These are phyloP conservation scores for Leptarthrus brevirostris DNA, from an alignment of 2,888 invertebrate species.

Conservation along the genomic window DNA sequence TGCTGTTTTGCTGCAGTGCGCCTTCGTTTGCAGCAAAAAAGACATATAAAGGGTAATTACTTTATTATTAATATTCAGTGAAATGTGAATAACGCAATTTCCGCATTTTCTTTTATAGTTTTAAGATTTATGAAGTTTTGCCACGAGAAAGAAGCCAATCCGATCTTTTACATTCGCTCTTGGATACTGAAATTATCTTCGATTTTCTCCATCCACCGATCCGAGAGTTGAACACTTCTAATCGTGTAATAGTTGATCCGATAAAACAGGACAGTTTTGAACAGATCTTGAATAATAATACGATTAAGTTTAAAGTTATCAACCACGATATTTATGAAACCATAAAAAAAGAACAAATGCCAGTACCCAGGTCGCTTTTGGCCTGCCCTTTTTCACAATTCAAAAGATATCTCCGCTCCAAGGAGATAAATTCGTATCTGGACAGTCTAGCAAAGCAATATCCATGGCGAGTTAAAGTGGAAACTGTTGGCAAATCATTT, in stretches of 20 bases:
- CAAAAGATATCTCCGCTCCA: conserved; percentile 59
- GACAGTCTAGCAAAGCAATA: conserved; percentile 67
- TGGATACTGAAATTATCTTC: conserved; percentile 49
- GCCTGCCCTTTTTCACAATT: no score
- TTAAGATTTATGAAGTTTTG: conserved; percentile 13
- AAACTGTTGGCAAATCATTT: conserved; percentile 71
- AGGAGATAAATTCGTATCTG: conserved; percentile 69
- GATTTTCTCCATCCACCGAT: conserved; percentile 63
- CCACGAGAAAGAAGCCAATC: neutral
- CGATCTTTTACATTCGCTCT: neutral
- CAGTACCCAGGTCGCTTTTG: neutral
- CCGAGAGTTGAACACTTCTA: conserved; percentile 57
- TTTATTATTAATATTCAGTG: no score
- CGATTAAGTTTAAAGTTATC: conserved; percentile 57
- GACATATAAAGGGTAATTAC: no score
- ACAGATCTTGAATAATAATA: conserved; percentile 55
- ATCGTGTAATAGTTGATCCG: conserved; percentile 63
- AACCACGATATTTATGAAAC: conserved; percentile 59
- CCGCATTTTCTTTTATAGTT: neutral
- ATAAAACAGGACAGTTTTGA: conserved; percentile 60
- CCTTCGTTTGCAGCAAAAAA: no score
- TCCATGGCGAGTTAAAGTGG: conserved; percentile 69
- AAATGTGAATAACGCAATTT: no score
- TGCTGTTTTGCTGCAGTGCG: no score
- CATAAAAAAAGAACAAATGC: conserved; percentile 54